These are phyloP conservation scores for Agrotis clavis DNA, from an alignment of 2,888 invertebrate genomes.

Conservation along the genomic window DNA sequence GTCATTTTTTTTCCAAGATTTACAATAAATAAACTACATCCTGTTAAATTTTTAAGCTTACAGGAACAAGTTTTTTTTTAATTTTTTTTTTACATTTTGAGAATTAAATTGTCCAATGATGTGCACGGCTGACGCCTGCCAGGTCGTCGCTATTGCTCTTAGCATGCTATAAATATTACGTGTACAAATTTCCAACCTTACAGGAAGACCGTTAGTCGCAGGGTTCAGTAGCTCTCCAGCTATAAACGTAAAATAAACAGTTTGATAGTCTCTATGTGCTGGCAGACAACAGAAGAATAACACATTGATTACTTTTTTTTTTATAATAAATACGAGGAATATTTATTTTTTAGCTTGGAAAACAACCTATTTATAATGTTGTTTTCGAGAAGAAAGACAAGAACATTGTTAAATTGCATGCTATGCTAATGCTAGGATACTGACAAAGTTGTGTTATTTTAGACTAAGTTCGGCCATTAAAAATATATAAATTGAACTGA, in stretches of 20 bases:
- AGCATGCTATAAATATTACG: too few species aligned
- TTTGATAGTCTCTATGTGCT: slow-evolving; percentile 38
- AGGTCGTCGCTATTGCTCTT: too few species aligned
- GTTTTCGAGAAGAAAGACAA: neutral
- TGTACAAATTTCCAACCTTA: too few species aligned
- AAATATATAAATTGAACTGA: neutral
- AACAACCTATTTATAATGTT: slow-evolving; percentile 5
- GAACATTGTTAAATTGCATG: neutral
- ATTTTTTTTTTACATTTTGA: too few species aligned
- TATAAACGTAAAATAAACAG: slow-evolving; percentile 49
- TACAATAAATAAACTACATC: too few species aligned
- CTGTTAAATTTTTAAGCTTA: too few species aligned
- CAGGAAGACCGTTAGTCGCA: too few species aligned
- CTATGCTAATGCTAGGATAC: neutral
- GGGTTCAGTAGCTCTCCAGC: too few species aligned
- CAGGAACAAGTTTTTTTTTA: too few species aligned
- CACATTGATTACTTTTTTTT: slow-evolving; percentile 15
- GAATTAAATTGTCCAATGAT: too few species aligned
- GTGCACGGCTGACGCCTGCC: too few species aligned
- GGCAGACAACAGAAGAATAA: slow-evolving; percentile 32
- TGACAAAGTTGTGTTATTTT: neutral
- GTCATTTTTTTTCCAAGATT: too few species aligned
- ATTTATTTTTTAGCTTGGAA: slow-evolving; percentile 20
- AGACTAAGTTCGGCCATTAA: neutral
- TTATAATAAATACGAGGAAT: slow-evolving; percentile 2